phyloP scores from a whole-genome alignment of 2,113 vertebrate genomes.

The Scopus umbretta region DNA sequence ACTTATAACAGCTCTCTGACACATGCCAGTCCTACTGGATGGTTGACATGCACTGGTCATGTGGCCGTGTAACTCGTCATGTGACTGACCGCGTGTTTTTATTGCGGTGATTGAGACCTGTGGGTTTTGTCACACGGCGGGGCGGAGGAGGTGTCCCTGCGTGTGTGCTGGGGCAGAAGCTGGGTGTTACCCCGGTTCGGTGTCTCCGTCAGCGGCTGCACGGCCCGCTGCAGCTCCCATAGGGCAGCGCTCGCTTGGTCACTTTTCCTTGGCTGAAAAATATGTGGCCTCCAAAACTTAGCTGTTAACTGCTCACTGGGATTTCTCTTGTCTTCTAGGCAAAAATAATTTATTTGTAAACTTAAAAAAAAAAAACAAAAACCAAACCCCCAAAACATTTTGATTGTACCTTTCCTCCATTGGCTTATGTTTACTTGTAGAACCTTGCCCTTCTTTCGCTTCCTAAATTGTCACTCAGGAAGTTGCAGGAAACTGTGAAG shows the following conservation, averaged over 20 bases:
- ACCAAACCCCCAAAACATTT: too few relatives aligned
- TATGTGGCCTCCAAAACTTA: neutral
- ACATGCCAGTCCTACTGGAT: neutral
- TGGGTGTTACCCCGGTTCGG: accelerated
- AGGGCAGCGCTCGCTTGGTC: neutral
- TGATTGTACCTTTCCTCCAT: neutral
- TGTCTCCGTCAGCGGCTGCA: accelerated
- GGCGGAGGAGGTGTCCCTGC: neutral
- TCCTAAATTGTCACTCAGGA: neutral
- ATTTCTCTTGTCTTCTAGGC: neutral
- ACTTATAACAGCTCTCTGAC: neutral
- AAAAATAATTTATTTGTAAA: neutral
- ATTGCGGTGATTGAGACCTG: accelerated
- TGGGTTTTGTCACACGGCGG: neutral
- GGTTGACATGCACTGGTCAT: neutral
- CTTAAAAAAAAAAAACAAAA: too few relatives aligned
- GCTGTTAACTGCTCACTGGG: neutral
- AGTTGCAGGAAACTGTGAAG: neutral
- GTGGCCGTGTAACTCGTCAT: neutral
- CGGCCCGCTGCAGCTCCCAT: neutral
- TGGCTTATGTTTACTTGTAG: neutral
- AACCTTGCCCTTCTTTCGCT: neutral
- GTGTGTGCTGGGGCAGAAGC: neutral
- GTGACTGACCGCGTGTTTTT: neutral
- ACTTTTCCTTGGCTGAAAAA: neutral